These are phyloP conservation scores for Limanda limanda DNA, from an alignment of 2,113 vertebrate genomes.

Conservation along the genomic window DNA sequence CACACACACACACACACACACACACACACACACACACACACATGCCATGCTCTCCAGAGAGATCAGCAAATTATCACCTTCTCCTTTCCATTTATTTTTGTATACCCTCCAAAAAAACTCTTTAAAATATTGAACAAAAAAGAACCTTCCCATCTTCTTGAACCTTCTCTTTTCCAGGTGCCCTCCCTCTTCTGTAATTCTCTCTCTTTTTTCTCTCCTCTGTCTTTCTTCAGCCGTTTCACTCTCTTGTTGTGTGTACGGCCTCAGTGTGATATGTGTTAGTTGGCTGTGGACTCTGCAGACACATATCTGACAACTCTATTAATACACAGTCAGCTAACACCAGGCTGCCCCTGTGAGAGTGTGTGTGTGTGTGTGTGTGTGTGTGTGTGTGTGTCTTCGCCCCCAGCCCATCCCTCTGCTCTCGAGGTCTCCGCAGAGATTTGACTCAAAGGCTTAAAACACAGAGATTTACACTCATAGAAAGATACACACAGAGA, in stretches of 20 bases:
- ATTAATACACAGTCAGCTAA: slow-evolving; percentile 66
- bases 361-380: background rate
- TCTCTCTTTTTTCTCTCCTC: background rate
- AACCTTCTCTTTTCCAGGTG: background rate
- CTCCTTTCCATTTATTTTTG: slow-evolving; percentile 51
- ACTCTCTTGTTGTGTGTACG: slow-evolving; percentile 3
- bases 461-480: slow-evolving; percentile 56
- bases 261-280: slow-evolving; percentile 61
- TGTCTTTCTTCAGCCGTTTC: slow-evolving; percentile 7
- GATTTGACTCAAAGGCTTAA: slow-evolving; percentile 69
- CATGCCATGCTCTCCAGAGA: slow-evolving; percentile 24
- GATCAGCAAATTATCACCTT: slow-evolving; percentile 64
- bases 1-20: slow-evolving; percentile 31
- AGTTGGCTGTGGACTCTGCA: slow-evolving; percentile 58
- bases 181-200: background rate
- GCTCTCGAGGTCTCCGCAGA: slow-evolving; percentile 65
- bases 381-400: background rate
- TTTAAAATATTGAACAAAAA: slow-evolving; percentile 10
- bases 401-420: slow-evolving; percentile 31
- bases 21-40: slow-evolving; percentile 1
- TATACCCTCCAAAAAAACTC: slow-evolving; percentile 18
- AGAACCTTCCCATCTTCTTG: slow-evolving; percentile 13
- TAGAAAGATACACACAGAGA: slow-evolving; percentile 37
- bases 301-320: slow-evolving; percentile 71
- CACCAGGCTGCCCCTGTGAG: background rate